phyloP scores from a whole-genome alignment of 2,888 invertebrate genomes.

The Ormyrus labotus region DNA sequence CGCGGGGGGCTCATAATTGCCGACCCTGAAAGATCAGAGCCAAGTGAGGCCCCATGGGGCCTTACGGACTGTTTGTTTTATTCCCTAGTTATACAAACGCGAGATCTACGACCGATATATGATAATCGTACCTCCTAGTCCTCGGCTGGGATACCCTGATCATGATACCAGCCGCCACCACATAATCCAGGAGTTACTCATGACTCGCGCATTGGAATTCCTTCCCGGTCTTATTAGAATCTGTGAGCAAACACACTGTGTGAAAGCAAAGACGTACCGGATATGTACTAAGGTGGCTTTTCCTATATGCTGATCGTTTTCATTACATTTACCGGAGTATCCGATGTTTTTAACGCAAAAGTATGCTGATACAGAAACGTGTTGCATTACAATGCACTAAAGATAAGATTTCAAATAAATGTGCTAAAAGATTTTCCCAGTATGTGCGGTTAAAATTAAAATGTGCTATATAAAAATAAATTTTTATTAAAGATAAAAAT shows the following conservation, averaged over 20 bases:
- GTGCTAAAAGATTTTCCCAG: no score
- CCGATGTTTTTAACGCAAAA: background rate
- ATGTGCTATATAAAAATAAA: no score
- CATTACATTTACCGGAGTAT: background rate
- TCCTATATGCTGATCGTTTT: background rate
- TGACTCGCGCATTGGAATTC: constrained; percentile 8
- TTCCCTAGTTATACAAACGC: constrained; percentile 75
- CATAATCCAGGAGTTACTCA: constrained; percentile 18
- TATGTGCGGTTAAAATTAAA: no score
- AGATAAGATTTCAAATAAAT: no score
- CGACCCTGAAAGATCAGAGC: constrained; percentile 73
- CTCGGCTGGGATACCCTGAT: constrained; percentile 11
- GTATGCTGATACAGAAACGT: no score
- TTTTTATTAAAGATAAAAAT: no score
- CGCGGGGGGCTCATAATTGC: constrained; percentile 75
- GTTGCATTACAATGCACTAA: no score
- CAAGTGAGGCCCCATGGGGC: constrained; percentile 71
- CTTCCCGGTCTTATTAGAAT: no score
- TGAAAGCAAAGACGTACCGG: background rate
- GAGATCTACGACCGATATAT: constrained; percentile 76
- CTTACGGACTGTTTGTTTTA: constrained; percentile 74
- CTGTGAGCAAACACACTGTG: no score
- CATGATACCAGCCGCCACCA: constrained; percentile 22
- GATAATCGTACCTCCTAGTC: constrained; percentile 70
- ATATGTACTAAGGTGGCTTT: background rate